Conservation (phyloP, 2,888 invertebrate species). For the Euzetes globulus region DNA sequence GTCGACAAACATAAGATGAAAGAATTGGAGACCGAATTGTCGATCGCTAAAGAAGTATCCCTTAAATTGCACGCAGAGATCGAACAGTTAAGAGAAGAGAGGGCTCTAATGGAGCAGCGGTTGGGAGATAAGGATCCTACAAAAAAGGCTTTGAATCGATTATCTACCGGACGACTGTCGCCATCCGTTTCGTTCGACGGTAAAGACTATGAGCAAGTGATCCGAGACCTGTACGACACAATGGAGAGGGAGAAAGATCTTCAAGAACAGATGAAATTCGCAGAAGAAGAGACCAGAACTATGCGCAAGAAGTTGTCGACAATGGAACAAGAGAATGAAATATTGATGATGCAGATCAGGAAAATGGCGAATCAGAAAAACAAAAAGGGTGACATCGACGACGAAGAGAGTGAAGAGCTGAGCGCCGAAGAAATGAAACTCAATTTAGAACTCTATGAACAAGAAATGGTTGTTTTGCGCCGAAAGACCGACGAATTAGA, state of each 20-base stretch:
- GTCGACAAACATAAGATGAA: conserved; percentile 58
- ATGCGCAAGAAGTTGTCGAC: conserved; percentile 80
- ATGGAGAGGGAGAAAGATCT: conserved; percentile 87
- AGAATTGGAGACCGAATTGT: conserved; percentile 75
- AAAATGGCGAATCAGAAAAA: conserved; percentile 67
- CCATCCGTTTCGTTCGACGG: conserved; percentile 35
- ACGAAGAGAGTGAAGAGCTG: conserved; percentile 62
- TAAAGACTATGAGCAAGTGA: conserved; percentile 54
- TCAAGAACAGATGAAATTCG: conserved; percentile 80
- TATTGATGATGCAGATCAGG: conserved; percentile 85
- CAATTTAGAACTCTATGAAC: conserved; percentile 74
- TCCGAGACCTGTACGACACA: conserved; percentile 81
- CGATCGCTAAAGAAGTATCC: conserved; percentile 64
- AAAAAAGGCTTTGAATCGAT: conserved; percentile 7
- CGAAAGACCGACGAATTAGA: conserved; percentile 77
- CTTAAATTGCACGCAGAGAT: conserved; percentile 60
- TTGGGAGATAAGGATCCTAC: neutral
- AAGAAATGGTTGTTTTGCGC: conserved; percentile 72
- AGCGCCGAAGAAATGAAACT: conserved; percentile 68
- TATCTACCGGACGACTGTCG: conserved; percentile 25
- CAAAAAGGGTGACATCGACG: conserved; percentile 48
- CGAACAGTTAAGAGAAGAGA: conserved; percentile 59
- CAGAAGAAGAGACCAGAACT: conserved; percentile 81
- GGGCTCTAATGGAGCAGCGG: conserved; percentile 45
- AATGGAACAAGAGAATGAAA: conserved; percentile 95